Evolutionary conservation across 1,140 invertebrate genomes (phyloP), one percentile per base, ranked within the genome.

Genomic region (Ooceraea biroi): DNA sequence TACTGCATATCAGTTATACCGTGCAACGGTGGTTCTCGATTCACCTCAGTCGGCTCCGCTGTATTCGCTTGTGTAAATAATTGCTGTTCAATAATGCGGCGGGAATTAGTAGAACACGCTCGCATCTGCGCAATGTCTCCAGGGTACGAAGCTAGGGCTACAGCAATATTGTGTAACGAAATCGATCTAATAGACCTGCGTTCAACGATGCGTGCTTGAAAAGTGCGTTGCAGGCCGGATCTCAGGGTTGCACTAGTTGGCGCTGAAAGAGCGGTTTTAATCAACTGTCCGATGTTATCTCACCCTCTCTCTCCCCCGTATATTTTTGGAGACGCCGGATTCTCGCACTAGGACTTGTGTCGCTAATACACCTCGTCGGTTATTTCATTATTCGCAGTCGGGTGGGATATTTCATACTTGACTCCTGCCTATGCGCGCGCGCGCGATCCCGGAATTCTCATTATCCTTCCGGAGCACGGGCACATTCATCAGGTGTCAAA

Each of bases 401-500:
- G 1, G 17, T 36, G 41, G 73, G 41, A 84, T 88, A 57, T 77
- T 76, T 88, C 85, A 88, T 87, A 88, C 82, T 60, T 61, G 82
- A 80, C 72, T 84, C 61, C 36, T 22, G 52, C 22, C 48, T 61
- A 48, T 61, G 60, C 73, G 83, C 25, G 65, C 19, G 27, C 27
- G 60, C 68, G 55, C 82, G 85, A 88, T 87, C 61, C 48, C 55
- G 73, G 82, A 88, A 88, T 88, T 88, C 86, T 88, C 86, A 88
- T 88, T 87, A 88, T 68, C 85, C 86, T 87, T 74, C 27, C 82
- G 69, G 55, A 74, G 82, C 68, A 57, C 82, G 69, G 69, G 85
- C 73, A 82, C 86, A 88, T 88, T 88, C 86, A 87, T 88, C 86
- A 88, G 82, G 85, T 88, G 86, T 88, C 86, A 88, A 88, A 88